Percentiles rank a stretch among this genome's conserved stretches.
These are phyloP conservation scores for Conus ventricosus DNA, from an alignment of 1,140 invertebrate genomes.

Conservation along the genomic window DNA sequence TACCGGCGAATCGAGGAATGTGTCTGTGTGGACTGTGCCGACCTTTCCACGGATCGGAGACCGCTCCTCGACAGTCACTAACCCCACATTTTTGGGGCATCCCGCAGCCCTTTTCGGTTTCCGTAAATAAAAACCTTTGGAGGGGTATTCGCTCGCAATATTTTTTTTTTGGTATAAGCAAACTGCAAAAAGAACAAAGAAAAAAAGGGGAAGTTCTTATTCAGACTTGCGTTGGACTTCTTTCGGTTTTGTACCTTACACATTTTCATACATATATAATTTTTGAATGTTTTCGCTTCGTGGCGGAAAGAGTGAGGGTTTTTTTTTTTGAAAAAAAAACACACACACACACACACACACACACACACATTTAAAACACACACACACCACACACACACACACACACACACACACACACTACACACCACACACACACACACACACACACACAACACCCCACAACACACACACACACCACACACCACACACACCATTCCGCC, in stretches of 20 bases:
- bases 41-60: background rate
- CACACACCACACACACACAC: background rate
- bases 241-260: too few species aligned
- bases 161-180: too few species aligned
- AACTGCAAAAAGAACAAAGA: too few species aligned
- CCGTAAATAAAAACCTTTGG: too few species aligned
- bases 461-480: background rate
- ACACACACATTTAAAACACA: background rate
- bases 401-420: background rate
- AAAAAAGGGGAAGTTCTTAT: too few species aligned
- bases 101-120: background rate
- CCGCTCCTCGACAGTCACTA: background rate
- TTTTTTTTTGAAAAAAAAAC: background rate
- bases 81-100: background rate
- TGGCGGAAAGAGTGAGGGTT: too few species aligned
- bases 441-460: too few species aligned
- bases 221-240: too few species aligned
- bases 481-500: background rate
- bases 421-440: background rate
- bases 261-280: too few species aligned
- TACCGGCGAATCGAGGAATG: conserved; percentile 9
- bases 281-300: too few species aligned
- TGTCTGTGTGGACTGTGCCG: conserved; percentile 8
- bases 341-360: background rate
- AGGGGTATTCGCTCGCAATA: too few species aligned